phyloP scores from a whole-genome alignment of 2,888 invertebrate genomes.

The Gnatocerus cornutus region DNA sequence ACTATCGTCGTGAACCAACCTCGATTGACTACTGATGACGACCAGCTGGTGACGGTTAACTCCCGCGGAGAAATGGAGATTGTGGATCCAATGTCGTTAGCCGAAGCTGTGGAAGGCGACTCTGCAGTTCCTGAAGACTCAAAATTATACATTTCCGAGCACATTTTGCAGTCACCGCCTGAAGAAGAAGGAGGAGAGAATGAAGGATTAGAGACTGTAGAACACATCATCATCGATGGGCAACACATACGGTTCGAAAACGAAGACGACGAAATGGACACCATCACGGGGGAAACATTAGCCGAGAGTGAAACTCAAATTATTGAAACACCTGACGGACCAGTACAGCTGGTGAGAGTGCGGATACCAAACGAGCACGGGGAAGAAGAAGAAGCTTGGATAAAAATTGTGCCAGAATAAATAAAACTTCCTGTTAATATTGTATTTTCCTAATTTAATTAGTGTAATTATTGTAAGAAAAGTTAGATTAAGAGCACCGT shows the following conservation, averaged over 20 bases:
- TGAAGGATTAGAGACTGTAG: conserved; percentile 57
- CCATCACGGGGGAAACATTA: conserved; percentile 62
- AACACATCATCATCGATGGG: conserved; percentile 69
- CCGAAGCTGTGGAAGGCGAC: conserved; percentile 45
- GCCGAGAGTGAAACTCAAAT: conserved; percentile 68
- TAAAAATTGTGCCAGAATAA: conserved; percentile 68
- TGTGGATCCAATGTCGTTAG: conserved; percentile 58
- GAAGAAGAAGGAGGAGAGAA: conserved; percentile 56
- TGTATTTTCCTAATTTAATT: neutral
- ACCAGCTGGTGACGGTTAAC: conserved; percentile 71
- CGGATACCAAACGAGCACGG: conserved; percentile 69
- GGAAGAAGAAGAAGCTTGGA: conserved; percentile 70
- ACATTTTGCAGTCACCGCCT: conserved; percentile 66
- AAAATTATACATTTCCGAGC: conserved; percentile 74
- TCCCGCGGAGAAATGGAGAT: conserved; percentile 68
- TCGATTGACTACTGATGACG: conserved; percentile 76
- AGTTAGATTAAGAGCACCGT: conserved; percentile 8
- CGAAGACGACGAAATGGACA: conserved; percentile 60
- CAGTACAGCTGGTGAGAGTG: conserved; percentile 69
- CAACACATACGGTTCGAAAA: conserved; percentile 67
- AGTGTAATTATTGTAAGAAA: neutral
- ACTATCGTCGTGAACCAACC: conserved; percentile 90
- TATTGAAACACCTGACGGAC: conserved; percentile 69
- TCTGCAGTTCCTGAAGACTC: conserved; percentile 64
- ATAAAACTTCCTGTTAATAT: conserved; percentile 10